phyloP scores from a whole-genome alignment of 1,140 invertebrate species.

The Cydia amplana region DNA sequence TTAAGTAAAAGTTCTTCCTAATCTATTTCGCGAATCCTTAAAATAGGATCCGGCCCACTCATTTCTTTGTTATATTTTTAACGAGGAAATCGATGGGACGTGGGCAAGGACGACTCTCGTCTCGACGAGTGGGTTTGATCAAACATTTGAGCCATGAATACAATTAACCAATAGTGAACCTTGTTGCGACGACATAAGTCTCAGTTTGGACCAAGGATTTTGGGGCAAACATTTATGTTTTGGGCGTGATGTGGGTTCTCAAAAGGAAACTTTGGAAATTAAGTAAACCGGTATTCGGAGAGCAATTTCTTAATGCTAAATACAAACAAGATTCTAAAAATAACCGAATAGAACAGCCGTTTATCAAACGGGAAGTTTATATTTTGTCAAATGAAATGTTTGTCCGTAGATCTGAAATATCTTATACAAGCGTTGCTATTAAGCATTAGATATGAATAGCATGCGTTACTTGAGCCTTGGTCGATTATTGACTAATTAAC shows the following conservation, averaged over 20 bases:
- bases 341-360: not conserved
- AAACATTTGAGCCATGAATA: not conserved
- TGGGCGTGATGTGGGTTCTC: not conserved
- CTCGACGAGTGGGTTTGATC: not conserved
- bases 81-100: slow-evolving; percentile 28
- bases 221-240: not conserved
- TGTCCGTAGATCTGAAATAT: too few species aligned
- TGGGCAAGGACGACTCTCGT: slow-evolving; percentile 28
- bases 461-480: not conserved
- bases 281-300: not conserved
- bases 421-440: too few species aligned
- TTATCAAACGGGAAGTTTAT: not conserved
- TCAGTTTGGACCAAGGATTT: not conserved
- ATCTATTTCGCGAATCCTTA: slow-evolving; percentile 12
- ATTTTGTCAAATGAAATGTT: not conserved
- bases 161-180: not conserved
- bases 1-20: not conserved
- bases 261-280: not conserved
- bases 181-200: not conserved
- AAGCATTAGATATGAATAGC: not conserved
- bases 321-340: not conserved
- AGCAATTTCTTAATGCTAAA: not conserved
- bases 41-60: slow-evolving; percentile 7
- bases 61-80: slow-evolving; percentile 24
- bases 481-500: not conserved